phyloP scores from a whole-genome alignment of 2,113 vertebrate species.

The Apteryx mantelli region DNA sequence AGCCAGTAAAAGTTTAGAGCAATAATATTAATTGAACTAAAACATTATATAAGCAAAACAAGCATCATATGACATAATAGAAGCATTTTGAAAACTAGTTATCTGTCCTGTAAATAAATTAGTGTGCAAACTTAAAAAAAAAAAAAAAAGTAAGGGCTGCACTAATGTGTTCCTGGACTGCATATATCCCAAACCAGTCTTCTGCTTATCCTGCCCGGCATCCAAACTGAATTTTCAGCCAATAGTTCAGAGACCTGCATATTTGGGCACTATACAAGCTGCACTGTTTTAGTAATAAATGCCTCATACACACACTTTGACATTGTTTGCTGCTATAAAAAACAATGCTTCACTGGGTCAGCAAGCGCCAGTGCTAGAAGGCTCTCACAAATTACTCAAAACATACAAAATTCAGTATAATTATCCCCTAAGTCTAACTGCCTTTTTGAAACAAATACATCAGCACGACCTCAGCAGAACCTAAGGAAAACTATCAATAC shows the following conservation, averaged over 20 bases:
- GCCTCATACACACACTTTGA: neutral
- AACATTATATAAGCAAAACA: neutral
- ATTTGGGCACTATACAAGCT: neutral
- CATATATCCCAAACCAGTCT: neutral
- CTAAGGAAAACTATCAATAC: neutral
- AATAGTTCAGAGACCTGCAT: fast-evolving
- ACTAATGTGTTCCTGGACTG: neutral
- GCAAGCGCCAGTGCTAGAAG: neutral
- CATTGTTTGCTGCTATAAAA: neutral
- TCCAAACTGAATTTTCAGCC: neutral
- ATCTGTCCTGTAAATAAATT: neutral
- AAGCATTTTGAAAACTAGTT: neutral
- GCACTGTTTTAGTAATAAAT: neutral
- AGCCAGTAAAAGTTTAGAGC: neutral
- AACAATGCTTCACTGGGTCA: neutral
- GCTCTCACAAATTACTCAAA: neutral
- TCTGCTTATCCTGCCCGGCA: neutral
- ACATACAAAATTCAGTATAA: neutral
- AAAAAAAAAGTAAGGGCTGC: neutral
- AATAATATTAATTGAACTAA: neutral
- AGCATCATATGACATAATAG: neutral
- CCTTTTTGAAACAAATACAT: neutral
- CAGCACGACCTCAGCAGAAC: neutral
- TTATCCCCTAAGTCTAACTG: neutral
- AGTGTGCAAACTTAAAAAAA: neutral